Base-by-base conservation (phyloP, 2,797 vertebrate species). In the Acridotheres tristis region DNA sequence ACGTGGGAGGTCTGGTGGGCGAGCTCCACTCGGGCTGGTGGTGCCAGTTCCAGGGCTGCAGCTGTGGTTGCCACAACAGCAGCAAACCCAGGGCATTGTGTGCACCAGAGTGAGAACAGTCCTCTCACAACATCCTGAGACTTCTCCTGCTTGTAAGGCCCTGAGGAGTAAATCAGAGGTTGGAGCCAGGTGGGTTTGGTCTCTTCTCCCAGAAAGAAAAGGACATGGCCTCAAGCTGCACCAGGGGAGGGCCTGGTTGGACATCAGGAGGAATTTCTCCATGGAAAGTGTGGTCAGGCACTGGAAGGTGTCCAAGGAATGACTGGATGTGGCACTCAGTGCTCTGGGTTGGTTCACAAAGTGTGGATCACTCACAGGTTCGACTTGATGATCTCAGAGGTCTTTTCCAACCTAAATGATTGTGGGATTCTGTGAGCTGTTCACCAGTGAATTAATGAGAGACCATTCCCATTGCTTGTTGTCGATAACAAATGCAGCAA, bases 391-490 rank as follows among this genome's bases (percentile, higher is more conserved):
- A 22, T 71, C 51, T 65, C 38, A n/a, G 45, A 83, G 58, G n/a
- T 45, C 66, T 71, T 47, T 66, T 59, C 51, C 73, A 53, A 3
- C 21, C n/a, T 27, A 4, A 71, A 17, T 23, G 58, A 23, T 53
- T n/a, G 38, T 58, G 79, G 34, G 65, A 34, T 45, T 77, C 79
- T 38, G 7, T 1, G 9, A 57, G 77, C 75, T 82, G 90, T 45
- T 96, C 85, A 40, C 47, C 80, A 23, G 51, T 85, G 93, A 93
- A 73, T 96, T 95, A 93, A 94, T 77, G 81, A 94, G 40, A 36
- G 48, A 68, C 71, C 76, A 94, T 71, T 95, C 78, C 65, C 91
- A 32, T 19, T 94, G 86, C 89, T 92, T 88, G 79, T 45, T 96
- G 77, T 92, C 23, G 11, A 54, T 96, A 97, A 94, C 79, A 55